These are phyloP conservation scores for Anomalospiza imberbis DNA, from an alignment of 2,797 vertebrate species.

Conservation along the genomic window DNA sequence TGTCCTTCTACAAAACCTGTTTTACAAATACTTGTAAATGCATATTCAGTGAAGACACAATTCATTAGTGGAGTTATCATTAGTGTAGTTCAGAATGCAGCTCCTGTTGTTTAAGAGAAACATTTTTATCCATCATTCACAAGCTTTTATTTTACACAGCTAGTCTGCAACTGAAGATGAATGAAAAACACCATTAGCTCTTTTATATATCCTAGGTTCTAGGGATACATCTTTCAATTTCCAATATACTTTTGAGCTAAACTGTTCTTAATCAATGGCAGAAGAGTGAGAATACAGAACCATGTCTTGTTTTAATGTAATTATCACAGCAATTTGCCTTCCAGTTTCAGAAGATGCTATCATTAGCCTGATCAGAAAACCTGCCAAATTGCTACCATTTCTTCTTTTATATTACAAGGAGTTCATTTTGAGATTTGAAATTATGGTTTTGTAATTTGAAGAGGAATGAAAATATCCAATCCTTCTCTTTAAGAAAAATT, in stretches of 20 bases:
- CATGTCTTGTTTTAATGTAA: constrained; percentile 56
- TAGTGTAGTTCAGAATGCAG: not conserved
- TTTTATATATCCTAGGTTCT: not conserved
- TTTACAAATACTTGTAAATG: not conserved
- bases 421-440: constrained; percentile 57
- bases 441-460: constrained; percentile 47
- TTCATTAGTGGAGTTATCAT: not conserved
- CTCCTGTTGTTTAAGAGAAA: not conserved
- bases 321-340: constrained; percentile 60
- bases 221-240: not conserved
- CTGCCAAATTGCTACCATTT: constrained; percentile 56
- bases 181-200: not conserved
- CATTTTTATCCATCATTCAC: not conserved
- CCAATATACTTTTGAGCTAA: not conserved
- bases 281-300: not conserved
- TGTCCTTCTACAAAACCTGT: not conserved
- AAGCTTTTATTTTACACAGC: not conserved
- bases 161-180: not conserved
- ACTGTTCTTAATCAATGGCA: not conserved
- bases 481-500: constrained; percentile 19
- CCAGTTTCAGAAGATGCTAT: constrained; percentile 55
- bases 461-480: constrained; percentile 49
- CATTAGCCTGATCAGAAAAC: constrained; percentile 64
- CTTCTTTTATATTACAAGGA: constrained; percentile 37
- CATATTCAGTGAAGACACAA: not conserved